A percentile compares a stretch with the other conserved stretches of the same genome.
Evolutionary conservation across 2,113 vertebrate genomes (phyloP).

Genomic region (Macquaria ambigua): DNA sequence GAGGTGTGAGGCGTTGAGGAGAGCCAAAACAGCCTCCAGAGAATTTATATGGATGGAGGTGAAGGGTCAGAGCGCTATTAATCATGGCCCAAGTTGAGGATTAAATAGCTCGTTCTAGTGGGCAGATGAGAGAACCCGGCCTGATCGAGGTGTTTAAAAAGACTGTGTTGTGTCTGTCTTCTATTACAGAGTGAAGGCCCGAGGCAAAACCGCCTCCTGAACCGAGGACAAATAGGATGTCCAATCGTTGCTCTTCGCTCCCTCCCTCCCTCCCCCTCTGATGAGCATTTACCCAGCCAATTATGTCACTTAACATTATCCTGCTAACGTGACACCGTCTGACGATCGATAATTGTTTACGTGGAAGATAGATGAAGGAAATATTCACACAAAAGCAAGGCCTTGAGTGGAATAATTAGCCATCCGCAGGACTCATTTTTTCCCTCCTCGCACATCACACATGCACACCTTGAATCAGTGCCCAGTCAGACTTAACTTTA

Average conservation of each 20-base stretch:
- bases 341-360: conserved; percentile 33
- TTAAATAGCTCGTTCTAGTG: conserved; percentile 79
- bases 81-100: conserved; percentile 80
- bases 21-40: conserved; percentile 65
- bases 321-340: conserved; percentile 12
- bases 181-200: conserved; percentile 78
- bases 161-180: conserved; percentile 82
- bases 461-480: conserved; percentile 64
- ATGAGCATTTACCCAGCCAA: conserved; percentile 36
- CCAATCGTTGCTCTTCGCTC: conserved; percentile 21
- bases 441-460: neutral
- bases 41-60: conserved; percentile 81
- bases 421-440: neutral
- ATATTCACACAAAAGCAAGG: conserved; percentile 20
- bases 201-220: conserved; percentile 72
- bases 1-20: conserved; percentile 51
- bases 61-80: conserved; percentile 83
- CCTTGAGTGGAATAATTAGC: conserved; percentile 6
- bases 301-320: conserved; percentile 53
- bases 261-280: neutral
- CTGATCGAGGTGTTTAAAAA: conserved; percentile 79
- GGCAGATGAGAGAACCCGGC: conserved; percentile 74
- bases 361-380: conserved; percentile 33
- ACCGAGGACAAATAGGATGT: conserved; percentile 52
- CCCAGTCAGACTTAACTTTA: conserved; percentile 75